A percentile compares a stretch with the other conserved stretches of the same genome.
Conservation (phyloP, 2,113 vertebrate genomes). For the Seriola quinqueradiata region DNA sequence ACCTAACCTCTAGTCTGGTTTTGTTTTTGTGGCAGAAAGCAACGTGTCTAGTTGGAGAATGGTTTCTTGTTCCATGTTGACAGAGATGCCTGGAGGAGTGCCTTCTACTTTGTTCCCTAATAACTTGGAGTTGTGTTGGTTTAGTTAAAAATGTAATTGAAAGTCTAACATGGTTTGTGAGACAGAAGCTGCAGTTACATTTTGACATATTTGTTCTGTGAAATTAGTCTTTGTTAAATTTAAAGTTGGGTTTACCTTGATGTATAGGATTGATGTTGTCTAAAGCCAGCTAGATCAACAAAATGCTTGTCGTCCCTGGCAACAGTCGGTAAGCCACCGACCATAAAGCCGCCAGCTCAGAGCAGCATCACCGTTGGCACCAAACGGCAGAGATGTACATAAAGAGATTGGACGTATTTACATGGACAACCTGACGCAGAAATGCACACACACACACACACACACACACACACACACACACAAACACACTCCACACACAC, state of each 20-base stretch:
- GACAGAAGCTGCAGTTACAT: no score
- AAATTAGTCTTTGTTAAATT: neutral
- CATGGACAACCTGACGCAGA: neutral
- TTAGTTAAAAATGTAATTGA: neutral
- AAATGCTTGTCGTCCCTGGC: conserved; percentile 25
- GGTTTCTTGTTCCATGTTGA: no score
- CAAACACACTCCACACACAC: conserved; percentile 3
- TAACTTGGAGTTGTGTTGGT: neutral
- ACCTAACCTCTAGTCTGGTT: no score
- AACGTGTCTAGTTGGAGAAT: no score
- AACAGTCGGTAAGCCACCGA: neutral
- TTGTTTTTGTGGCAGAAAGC: no score
- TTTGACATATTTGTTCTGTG: neutral
- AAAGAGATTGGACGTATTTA: conserved; percentile 46
- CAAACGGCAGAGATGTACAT: conserved; percentile 35
- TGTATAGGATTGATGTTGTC: neutral
- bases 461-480: conserved; percentile 3
- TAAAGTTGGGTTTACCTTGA: neutral
- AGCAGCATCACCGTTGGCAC: conserved; percentile 12
- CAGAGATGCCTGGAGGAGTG: no score
- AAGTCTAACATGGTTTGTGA: no score
- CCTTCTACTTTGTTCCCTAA: no score
- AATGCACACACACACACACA: conserved; percentile 13
- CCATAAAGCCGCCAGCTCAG: conserved; percentile 41
- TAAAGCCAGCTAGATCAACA: conserved; percentile 18